Base-by-base conservation (phyloP, 1,140 invertebrate species). In the Aphelenchoides besseyi region DNA sequence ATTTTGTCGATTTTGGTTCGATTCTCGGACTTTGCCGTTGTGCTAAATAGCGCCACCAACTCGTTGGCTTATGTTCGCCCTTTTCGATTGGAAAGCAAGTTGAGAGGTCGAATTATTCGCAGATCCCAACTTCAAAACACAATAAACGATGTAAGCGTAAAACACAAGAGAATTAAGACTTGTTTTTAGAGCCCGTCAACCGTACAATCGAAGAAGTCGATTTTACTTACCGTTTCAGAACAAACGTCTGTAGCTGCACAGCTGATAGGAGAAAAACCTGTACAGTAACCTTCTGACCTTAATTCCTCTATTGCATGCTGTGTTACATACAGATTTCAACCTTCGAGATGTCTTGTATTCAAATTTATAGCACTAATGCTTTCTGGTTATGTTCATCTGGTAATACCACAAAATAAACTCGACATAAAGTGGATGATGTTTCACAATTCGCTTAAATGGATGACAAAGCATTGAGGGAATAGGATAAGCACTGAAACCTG, bases 1-100 rank as follows among this genome's bases (percentile, higher is more conserved):
- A 53, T 77, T 26, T 59, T 78, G n/a, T 67, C 73, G 18, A 67
- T 76, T 30, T 59, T 78, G 2, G 78, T 78, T n/a, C 48, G 78
- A 18, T 36, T 80, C 12, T 78, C 76, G 18, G 76, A 78, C 66
- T 78, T 78, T 55, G 74, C 52, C n/a, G 78, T 78, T 48, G 73
- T 78, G 29, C 35, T 78, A 29, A 78, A 78, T 69, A 53, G 62
- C 28, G 76, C 76, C 2, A 81, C 76, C 55, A 78, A 78, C 72
- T 80, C 76, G 2, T 67, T 78, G 29, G 76, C 76, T n/a, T 78
- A 78, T 70, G 80, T 78, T 59, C 77, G 69, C 16, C 29, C 71
- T 18, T 23, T 29, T 8, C 70, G 71, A 54, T 54, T 77, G 23
- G 71, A 73, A 33, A 76, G 18, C 18, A 62, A 68, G 18, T 33